Conservation (phyloP, 2,888 invertebrate species). For the Caenorhabditis angaria region DNA sequence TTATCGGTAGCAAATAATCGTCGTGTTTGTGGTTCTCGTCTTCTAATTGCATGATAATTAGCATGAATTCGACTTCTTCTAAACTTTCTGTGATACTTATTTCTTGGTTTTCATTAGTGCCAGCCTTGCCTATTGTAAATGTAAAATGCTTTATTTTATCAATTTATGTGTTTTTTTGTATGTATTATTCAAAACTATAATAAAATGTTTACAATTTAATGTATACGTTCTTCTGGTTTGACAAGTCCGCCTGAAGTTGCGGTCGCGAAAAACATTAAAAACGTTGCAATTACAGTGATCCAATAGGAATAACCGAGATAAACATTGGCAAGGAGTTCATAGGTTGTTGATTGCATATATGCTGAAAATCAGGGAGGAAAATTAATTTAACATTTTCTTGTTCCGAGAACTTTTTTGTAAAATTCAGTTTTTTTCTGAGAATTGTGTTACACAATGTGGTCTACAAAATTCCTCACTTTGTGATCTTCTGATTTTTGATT, state of each 20-base stretch:
- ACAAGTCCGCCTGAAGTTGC: conserved; percentile 29
- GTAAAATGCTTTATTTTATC: not conserved
- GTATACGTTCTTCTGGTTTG: conserved; percentile 27
- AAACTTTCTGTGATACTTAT: conserved; percentile 3
- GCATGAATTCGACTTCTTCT: not conserved
- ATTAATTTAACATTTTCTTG: conserved; percentile 5
- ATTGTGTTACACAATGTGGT: too few relatives aligned
- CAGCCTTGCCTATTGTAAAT: too few relatives aligned
- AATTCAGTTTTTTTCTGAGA: too few relatives aligned
- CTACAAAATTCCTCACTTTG: too few relatives aligned
- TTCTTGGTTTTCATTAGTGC: not conserved
- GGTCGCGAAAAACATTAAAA: conserved; percentile 45
- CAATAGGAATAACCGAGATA: conserved; percentile 57
- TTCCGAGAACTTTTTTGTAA: too few relatives aligned
- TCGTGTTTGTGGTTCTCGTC: not conserved
- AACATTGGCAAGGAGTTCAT: conserved; percentile 53
- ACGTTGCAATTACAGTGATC: conserved; percentile 47
- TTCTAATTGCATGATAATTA: not conserved
- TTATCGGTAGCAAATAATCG: not conserved
- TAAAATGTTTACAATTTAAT: conserved; percentile 11
- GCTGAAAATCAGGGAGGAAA: conserved; percentile 29
- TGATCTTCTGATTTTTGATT: too few relatives aligned
- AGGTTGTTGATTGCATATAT: conserved; percentile 50
- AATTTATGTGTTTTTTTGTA: not conserved
- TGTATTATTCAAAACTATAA: conserved; percentile 4